Base-by-base conservation (phyloP, 2,888 invertebrate genomes). In the Bruchidius siliquastri region DNA sequence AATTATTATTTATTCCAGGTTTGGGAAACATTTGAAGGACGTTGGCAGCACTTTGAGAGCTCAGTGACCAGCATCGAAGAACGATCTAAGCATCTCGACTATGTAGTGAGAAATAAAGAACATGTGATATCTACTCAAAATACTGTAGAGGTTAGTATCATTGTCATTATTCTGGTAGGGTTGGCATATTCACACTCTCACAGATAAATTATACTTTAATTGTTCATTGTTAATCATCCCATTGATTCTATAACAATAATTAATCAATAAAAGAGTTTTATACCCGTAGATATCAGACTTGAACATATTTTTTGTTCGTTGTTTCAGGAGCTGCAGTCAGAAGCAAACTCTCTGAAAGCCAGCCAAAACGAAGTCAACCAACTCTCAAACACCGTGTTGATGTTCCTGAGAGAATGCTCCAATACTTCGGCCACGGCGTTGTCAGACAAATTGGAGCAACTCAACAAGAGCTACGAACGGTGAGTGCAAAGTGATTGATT, bases 11-110 rank as follows among this genome's bases (percentile, higher is more conserved):
- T 22, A 20, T 71, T 75, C n/a, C 76, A 89, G 75, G 90, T 91
- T 84, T 96, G 96, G 96, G 93, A 92, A 84, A 91, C 92, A 79
- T 92, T 95, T 79, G 92, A 94, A 84, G 90, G 91, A 71, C 90
- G 91, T 76, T 91, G 93, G 89, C 90, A 92, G 79, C 88, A 89
- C 74, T 90, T 94, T 79, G 93, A 93, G 76, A 90, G 92, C 72
- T 88, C 91, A 75, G 85, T 94, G 75, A 91, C 90, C 66, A 91
- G 92, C 4, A 90, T 92, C 72, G 92, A 93, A 74, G 95, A 95
- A 85, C 90, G 92, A 75, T 89, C 91, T 80, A 91, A 93, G 79
- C 93, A 94, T 86, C 88, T 95, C 79, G 96, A 96, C 85, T 90
- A 90, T 74, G 90, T 90, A 76, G 93, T 95, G 71, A 89, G 92